phyloP scores from a whole-genome alignment of 2,888 invertebrate species.

The Watsonalla binaria region DNA sequence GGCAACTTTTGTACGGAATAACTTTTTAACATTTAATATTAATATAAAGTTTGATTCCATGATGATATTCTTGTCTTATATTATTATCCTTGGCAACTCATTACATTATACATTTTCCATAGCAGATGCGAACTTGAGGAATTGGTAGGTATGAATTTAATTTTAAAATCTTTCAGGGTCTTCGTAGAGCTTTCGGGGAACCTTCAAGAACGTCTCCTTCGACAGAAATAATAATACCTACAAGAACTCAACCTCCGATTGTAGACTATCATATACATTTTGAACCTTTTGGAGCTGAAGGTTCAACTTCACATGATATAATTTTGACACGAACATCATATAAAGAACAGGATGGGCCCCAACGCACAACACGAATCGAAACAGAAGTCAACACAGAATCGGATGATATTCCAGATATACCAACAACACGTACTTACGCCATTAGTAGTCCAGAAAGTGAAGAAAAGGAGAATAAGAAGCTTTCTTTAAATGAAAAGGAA shows the following conservation, averaged over 20 bases:
- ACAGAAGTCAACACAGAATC: conserved; percentile 12
- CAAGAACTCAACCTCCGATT: conserved; percentile 27
- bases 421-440: conserved; percentile 11
- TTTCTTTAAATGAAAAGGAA: conserved; percentile 24
- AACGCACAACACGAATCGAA: conserved; percentile 18
- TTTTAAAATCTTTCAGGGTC: conserved; percentile 11
- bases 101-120: no score
- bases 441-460: conserved; percentile 16
- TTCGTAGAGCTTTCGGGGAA: conserved; percentile 12
- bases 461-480: conserved; percentile 7
- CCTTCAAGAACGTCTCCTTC: conserved; percentile 33
- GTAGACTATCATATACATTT: conserved; percentile 22
- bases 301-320: conserved; percentile 10
- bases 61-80: no score
- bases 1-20: no score
- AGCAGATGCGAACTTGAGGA: no score
- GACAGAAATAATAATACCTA: conserved; percentile 25
- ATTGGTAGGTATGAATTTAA: not conserved
- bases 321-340: conserved; percentile 21
- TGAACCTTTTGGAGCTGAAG: conserved; percentile 24
- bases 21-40: no score
- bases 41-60: no score
- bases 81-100: no score
- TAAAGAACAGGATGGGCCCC: conserved; percentile 10
- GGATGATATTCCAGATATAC: conserved; percentile 11